Evolutionary conservation across 2,113 vertebrate species (phyloP), one percentile per base, ranked within the genome.

Genomic region (Antigone vipio): DNA sequence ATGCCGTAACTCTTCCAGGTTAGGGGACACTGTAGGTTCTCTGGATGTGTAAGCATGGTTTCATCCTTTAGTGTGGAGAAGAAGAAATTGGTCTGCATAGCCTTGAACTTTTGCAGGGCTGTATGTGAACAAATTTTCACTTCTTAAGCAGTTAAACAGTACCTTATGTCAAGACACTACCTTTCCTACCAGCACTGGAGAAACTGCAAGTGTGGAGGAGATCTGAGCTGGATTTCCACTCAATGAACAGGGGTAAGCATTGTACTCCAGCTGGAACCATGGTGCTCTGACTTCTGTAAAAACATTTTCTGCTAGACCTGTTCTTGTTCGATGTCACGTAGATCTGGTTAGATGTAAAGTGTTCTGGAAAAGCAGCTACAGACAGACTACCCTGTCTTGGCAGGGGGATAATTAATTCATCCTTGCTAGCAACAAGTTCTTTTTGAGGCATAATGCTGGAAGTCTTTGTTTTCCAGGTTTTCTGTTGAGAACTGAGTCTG

Each of bases 381-480:
- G 42, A 5, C 49, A 40, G 42, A 11, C 45, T 40, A 8, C 66
- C 16, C 38, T 47, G 66, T 82, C 45, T 67, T 82, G 66, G 44
- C 58, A 86, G 72, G 19, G 12, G 63, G 50, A 58, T 53, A 62
- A n/a, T 62, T 53, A 62, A n/a, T 62, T 80, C 56, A 71, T 47
- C 63, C 58, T 85, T 86, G 59, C 50, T 69, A 73, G 44, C 42
- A 84, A 30, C 14, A 59, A 40, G 40, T 35, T 71, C 20, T 74
- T 80, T 87, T 22, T 52, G 84, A 87, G 40, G 84, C 8, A 8
- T 80, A 79, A 75, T 49, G 58, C 78, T 88, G 59, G 42, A 85
- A 83, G 85, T 81, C 75, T 72, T 85, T 92, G 52, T 92, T 93
- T 96, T 83, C 71, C 29, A 89, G 53, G 53, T n/a, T 93, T 90